Evolutionary conservation across 2,888 invertebrate species (phyloP).

Genomic region (Troglohyphantes excavatus): DNA sequence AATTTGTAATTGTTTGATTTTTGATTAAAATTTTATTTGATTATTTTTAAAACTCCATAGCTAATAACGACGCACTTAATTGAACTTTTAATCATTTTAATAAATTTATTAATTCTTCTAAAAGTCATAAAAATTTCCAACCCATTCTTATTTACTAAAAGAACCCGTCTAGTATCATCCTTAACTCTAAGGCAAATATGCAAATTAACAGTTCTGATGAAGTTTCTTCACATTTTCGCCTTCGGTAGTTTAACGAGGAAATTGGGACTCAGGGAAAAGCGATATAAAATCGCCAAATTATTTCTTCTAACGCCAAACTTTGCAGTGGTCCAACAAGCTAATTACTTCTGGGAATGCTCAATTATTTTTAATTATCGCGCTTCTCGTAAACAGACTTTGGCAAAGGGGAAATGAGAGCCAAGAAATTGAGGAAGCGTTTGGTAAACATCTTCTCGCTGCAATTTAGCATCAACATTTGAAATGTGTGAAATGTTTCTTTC

Average conservation of each 20-base stretch:
- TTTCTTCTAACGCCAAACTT: neutral
- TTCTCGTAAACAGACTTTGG: neutral
- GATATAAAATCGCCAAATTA: neutral
- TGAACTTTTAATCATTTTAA: too few relatives aligned
- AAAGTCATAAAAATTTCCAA: too few relatives aligned
- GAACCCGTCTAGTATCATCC: too few relatives aligned
- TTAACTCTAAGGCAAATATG: neutral
- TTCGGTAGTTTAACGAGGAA: neutral
- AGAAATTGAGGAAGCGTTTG: neutral
- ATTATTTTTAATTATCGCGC: conserved; percentile 1
- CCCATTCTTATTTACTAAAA: too few relatives aligned
- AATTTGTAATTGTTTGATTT: too few relatives aligned
- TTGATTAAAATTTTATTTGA: too few relatives aligned
- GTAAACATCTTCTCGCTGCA: neutral
- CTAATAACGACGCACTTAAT: too few relatives aligned
- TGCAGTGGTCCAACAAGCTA: neutral
- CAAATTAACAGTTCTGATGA: neutral
- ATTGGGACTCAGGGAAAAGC: neutral
- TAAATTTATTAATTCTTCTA: too few relatives aligned
- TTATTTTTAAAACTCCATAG: too few relatives aligned
- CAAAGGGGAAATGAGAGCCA: neutral
- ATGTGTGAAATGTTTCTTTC: too few relatives aligned
- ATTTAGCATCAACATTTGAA: too few relatives aligned
- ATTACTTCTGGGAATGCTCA: neutral
- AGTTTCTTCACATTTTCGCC: neutral